Base-by-base conservation (phyloP, 1,140 invertebrate species). In the Papilio aristodemus region DNA sequence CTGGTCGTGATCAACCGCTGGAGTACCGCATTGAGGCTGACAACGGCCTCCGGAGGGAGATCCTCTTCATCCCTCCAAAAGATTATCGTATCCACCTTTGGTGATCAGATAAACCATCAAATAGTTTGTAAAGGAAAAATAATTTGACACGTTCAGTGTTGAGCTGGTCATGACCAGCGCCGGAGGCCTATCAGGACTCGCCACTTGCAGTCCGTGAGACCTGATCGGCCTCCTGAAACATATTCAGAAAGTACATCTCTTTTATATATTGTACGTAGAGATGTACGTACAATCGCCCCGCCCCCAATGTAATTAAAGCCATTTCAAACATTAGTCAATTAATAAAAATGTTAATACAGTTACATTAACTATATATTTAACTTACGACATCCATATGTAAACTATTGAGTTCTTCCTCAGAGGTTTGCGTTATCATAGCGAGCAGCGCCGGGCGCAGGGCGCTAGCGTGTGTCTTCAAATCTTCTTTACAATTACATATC, bases 371-470 rank as follows among this genome's bases (percentile, higher is more conserved):
- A 19, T 41, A 4, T 17, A 0, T 39, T 0, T 43, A 36, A 79
- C 83, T 81, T 71, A 86, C 84, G 7, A 85, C 71, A 41, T 86
- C 79, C 1, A 84, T 27, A 46, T 86, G 84, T 8, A 85, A 67
- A 6, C 76, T 76, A 67, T 86, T 85, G 8, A 86, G 37, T 4
- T 36, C 17, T 0, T 41, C 32, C 0, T 17, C 7, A 0, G 71
- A n/a, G 0, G 84, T 81, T 4, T 58, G 59, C 0, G 69, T 62
- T 5, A 80, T 14, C 3, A 83, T 43, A 0, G 41, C 50, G 17
- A 86, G 71, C 39, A 86, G 67, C 10, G 76, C 79, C 60, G 80
- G 74, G 41, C 66, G 67, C 7, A 86, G 46, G 0, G 14, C 46
- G 10, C 39, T 71, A 70, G 80, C 81, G 75, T 80, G 77, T 0